phyloP scores from a whole-genome alignment of 2,888 invertebrate genomes.

The Pteria penguin region DNA sequence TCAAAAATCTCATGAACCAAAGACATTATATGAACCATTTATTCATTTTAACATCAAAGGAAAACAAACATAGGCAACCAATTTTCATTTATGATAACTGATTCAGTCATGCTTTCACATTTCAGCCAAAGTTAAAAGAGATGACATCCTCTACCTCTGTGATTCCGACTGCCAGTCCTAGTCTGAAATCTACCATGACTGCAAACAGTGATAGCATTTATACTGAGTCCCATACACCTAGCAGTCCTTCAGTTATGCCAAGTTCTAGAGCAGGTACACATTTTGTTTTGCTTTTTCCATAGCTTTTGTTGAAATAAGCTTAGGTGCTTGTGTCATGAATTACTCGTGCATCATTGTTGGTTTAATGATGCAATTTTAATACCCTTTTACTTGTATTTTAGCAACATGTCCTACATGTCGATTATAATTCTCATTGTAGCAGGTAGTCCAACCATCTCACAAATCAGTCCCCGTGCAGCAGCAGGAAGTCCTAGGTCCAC shows the following conservation, averaged over 20 bases:
- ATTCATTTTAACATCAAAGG: too few relatives aligned
- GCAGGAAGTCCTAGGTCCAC: slow-evolving; percentile 34
- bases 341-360: too few relatives aligned
- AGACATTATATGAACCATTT: too few relatives aligned
- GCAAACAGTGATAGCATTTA: slow-evolving; percentile 48
- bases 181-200: slow-evolving; percentile 39
- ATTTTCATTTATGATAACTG: too few relatives aligned
- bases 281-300: not conserved
- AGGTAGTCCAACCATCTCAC: slow-evolving; percentile 19
- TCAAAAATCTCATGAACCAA: too few relatives aligned
- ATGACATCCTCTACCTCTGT: not conserved
- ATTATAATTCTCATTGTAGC: slow-evolving; percentile 2
- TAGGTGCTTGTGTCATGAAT: too few relatives aligned
- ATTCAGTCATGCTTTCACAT: not conserved
- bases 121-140: not conserved
- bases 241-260: slow-evolving; percentile 17
- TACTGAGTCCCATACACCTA: slow-evolving; percentile 46
- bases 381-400: too few relatives aligned
- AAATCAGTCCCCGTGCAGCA: slow-evolving; percentile 24
- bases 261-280: slow-evolving; percentile 17
- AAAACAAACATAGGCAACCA: too few relatives aligned
- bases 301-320: too few relatives aligned
- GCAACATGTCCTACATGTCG: too few relatives aligned
- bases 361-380: too few relatives aligned
- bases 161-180: slow-evolving; percentile 34